These are phyloP conservation scores for Thaleichthys pacificus DNA, from an alignment of 2,797 vertebrate species.

Conservation along the genomic window DNA sequence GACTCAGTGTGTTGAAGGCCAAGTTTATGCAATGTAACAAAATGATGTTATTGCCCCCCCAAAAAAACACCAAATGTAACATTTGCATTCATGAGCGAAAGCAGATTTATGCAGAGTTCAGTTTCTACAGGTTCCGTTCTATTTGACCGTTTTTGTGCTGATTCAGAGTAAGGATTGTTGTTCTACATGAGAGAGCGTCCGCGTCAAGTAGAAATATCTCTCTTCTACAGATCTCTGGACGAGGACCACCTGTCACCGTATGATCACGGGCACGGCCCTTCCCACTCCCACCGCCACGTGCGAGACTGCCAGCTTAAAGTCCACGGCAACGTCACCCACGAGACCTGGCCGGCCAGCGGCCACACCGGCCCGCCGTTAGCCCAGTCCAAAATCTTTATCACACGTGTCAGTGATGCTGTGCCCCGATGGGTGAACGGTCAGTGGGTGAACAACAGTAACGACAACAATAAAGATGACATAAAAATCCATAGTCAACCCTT, in stretches of 20 bases:
- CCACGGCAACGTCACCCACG: conserved; percentile 78
- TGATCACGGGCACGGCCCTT: conserved; percentile 67
- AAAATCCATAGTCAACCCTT: not conserved
- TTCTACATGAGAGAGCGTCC: too few relatives aligned
- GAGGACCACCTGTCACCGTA: conserved; percentile 83
- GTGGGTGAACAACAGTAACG: conserved; percentile 8
- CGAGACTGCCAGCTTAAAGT: conserved; percentile 78
- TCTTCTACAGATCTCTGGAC: conserved; percentile 68
- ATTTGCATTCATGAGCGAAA: too few relatives aligned
- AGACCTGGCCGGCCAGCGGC: conserved; percentile 71
- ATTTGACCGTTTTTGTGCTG: too few relatives aligned
- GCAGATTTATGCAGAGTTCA: too few relatives aligned
- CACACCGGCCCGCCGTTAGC: conserved; percentile 42
- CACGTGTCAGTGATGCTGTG: conserved; percentile 49
- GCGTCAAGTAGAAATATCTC: not conserved
- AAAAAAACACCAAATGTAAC: too few relatives aligned
- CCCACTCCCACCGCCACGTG: conserved; percentile 71
- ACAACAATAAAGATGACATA: not conserved
- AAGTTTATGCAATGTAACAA: too few relatives aligned
- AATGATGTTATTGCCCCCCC: too few relatives aligned
- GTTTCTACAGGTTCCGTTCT: too few relatives aligned
- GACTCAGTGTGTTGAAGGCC: not conserved
- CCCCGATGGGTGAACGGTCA: conserved; percentile 65
- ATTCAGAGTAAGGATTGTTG: too few relatives aligned
- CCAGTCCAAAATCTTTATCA: conserved; percentile 75